Evolutionary conservation across 2,797 vertebrate genomes (phyloP).

Genomic region (Sylvilagus floridanus): DNA sequence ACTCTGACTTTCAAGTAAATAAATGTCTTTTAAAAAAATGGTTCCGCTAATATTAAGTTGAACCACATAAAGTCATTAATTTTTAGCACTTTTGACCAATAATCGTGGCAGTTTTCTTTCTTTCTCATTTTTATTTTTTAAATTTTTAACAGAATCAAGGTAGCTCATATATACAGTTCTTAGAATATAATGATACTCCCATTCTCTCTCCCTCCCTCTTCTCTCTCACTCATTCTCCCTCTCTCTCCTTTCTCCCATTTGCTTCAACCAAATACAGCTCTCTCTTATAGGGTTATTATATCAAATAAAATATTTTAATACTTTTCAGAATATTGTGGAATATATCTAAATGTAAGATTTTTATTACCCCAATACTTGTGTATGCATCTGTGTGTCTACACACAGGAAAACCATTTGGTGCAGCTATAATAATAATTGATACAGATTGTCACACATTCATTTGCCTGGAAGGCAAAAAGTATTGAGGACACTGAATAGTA

Average conservation of each 20-base stretch:
- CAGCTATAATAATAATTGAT: neutral
- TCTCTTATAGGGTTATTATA: neutral
- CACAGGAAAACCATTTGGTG: neutral
- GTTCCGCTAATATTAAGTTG: neutral
- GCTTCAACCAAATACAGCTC: neutral
- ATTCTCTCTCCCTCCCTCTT: too few species aligned
- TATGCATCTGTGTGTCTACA: neutral
- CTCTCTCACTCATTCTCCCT: too few species aligned
- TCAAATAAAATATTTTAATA: slow-evolving; percentile 5
- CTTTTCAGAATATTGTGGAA: slow-evolving; percentile 2
- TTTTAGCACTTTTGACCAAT: neutral
- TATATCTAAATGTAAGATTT: neutral
- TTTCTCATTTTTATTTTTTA: too few species aligned
- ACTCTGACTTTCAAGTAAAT: too few species aligned
- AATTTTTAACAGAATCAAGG: too few species aligned
- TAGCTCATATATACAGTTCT: too few species aligned
- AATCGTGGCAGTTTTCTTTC: neutral
- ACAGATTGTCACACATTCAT: neutral
- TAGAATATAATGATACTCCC: too few species aligned
- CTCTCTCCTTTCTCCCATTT: neutral
- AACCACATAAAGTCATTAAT: neutral
- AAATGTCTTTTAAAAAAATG: neutral
- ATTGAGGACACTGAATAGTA: neutral
- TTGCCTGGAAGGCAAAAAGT: neutral
- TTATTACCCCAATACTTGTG: neutral